Percentiles rank a stretch among this genome's conserved stretches.
phyloP scores from a whole-genome alignment of 1,140 invertebrate genomes.

The Megalonaias nervosa region DNA sequence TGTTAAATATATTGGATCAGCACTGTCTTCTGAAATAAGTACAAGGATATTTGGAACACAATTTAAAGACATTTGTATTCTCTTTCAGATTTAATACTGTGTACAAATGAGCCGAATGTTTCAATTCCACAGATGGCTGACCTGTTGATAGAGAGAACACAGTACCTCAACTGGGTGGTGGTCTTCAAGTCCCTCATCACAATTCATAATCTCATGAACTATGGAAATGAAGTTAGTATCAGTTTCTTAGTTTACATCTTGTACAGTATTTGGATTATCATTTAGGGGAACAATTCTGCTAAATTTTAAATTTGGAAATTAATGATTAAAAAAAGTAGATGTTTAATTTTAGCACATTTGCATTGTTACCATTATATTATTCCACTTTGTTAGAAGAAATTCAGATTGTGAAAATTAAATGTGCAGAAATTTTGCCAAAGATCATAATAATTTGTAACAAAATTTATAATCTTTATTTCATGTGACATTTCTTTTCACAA shows the following conservation, averaged over 20 bases:
- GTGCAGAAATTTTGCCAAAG: too few species aligned
- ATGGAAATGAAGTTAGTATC: constrained; percentile 96
- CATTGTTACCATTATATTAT: too few species aligned
- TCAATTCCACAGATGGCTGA: constrained; percentile 99
- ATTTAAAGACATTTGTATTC: constrained; percentile 6
- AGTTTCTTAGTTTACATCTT: neutral
- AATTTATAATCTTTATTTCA: too few species aligned
- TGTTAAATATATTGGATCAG: too few species aligned
- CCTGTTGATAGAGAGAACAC: constrained; percentile 96
- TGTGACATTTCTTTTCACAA: too few species aligned
- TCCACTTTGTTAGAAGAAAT: too few species aligned
- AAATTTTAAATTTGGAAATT: neutral
- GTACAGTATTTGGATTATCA: too few species aligned
- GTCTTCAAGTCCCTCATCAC: constrained; percentile 99
- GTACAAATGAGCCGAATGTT: constrained; percentile 99
- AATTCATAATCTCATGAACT: constrained; percentile 99
- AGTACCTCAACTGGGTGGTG: constrained; percentile 98
- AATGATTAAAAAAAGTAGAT: neutral
- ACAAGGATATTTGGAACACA: too few species aligned
- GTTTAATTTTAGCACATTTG: neutral
- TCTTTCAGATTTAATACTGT: constrained; percentile 96
- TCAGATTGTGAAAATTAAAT: too few species aligned
- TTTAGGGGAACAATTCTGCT: neutral
- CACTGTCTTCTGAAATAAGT: too few species aligned
- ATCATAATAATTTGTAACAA: too few species aligned